phyloP scores from a whole-genome alignment of 1,140 invertebrate species.

The Sipha flava region DNA sequence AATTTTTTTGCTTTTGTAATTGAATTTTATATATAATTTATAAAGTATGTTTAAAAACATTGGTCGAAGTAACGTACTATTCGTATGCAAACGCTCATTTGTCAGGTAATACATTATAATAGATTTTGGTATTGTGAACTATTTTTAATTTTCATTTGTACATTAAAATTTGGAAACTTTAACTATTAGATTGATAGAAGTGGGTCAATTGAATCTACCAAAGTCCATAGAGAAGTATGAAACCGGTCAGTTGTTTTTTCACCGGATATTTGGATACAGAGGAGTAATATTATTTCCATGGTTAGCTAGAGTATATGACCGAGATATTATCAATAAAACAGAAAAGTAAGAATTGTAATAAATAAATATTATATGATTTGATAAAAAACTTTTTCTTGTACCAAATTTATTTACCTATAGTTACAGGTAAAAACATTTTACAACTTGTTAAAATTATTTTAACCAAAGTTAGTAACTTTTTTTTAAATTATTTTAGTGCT shows the following conservation, averaged over 20 bases:
- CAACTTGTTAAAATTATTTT: not conserved
- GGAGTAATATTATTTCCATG: slow-evolving; percentile 93
- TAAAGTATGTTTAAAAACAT: not conserved
- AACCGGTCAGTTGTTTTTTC: slow-evolving; percentile 89
- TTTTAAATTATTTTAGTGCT: slow-evolving; percentile 27
- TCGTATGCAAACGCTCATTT: not conserved
- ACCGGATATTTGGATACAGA: slow-evolving; percentile 90
- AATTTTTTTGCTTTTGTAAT: no score
- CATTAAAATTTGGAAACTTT: not conserved
- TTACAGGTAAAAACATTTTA: not conserved
- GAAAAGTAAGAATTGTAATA: slow-evolving; percentile 34
- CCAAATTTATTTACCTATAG: no score
- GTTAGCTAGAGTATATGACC: slow-evolving; percentile 86
- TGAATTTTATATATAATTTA: no score
- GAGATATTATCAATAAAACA: slow-evolving; percentile 60
- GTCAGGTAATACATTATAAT: not conserved
- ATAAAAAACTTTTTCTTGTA: not conserved
- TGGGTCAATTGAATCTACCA: slow-evolving; percentile 68
- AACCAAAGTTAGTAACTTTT: not conserved
- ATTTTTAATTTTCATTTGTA: not conserved
- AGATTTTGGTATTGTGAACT: not conserved
- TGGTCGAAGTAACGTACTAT: not conserved
- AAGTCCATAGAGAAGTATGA: slow-evolving; percentile 85
- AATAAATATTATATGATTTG: not conserved
- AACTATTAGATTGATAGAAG: slow-evolving; percentile 59